phyloP scores from a whole-genome alignment of 2,113 vertebrate genomes.

The Athene noctua region DNA sequence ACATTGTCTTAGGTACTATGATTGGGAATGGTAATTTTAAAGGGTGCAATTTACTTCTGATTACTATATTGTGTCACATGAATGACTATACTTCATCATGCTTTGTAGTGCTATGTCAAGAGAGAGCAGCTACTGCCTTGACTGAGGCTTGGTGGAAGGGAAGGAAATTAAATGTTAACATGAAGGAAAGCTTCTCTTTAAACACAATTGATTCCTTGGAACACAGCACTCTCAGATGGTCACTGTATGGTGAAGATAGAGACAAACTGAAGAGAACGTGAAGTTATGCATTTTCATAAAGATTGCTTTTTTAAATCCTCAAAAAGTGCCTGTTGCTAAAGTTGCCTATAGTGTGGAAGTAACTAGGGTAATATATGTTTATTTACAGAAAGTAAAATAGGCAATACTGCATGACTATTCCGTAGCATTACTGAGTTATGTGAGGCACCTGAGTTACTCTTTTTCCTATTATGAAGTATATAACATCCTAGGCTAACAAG shows the following conservation, averaged over 20 bases:
- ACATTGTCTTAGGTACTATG: conserved; percentile 24
- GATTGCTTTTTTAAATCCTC: background rate
- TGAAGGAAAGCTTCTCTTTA: conserved; percentile 24
- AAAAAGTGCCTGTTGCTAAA: background rate
- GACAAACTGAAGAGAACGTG: background rate
- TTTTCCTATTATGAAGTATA: background rate
- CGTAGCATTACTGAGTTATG: background rate
- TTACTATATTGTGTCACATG: conserved; percentile 39
- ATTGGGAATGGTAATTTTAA: background rate
- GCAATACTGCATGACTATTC: background rate
- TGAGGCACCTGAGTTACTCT: background rate
- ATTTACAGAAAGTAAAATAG: background rate
- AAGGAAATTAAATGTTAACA: conserved; percentile 31
- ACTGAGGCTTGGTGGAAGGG: background rate
- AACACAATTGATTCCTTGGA: background rate
- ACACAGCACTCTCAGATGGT: background rate
- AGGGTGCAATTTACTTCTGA: conserved; percentile 45
- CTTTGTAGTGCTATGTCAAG: background rate
- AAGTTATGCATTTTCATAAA: background rate
- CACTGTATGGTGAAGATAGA: background rate
- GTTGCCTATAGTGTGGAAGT: background rate
- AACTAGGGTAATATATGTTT: background rate
- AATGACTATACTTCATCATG: background rate
- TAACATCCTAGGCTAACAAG: background rate
- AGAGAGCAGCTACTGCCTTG: background rate